These are phyloP conservation scores for Hydraecia micacea DNA, from an alignment of 2,888 invertebrate species.

Conservation along the genomic window DNA sequence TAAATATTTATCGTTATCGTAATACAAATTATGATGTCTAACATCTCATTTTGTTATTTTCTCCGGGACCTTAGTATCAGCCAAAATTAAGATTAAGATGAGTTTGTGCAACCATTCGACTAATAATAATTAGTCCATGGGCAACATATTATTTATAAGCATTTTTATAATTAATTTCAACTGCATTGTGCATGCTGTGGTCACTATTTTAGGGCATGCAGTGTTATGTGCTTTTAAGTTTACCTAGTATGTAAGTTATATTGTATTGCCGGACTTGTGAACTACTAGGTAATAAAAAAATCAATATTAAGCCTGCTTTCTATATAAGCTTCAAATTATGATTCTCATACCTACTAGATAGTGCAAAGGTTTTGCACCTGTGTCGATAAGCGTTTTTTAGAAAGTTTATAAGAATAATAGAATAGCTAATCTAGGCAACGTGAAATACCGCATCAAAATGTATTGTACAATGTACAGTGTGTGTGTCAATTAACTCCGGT, in stretches of 20 bases:
- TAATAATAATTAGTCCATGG: background rate
- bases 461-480: slow-evolving; percentile 54
- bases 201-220: background rate
- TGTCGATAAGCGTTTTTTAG: slow-evolving; percentile 43
- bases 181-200: background rate
- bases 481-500: slow-evolving; percentile 67
- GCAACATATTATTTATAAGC: background rate
- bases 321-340: background rate
- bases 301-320: too few relatives aligned
- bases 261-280: background rate
- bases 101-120: too few relatives aligned
- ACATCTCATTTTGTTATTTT: too few relatives aligned
- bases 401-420: slow-evolving; percentile 50
- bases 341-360: background rate
- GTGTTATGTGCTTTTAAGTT: background rate
- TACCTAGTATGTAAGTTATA: background rate
- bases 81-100: too few relatives aligned
- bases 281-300: too few relatives aligned
- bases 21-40: too few relatives aligned
- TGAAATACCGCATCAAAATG: slow-evolving; percentile 65
- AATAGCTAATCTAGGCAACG: slow-evolving; percentile 57
- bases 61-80: too few relatives aligned
- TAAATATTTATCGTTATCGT: background rate
- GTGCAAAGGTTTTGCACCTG: slow-evolving; percentile 1
- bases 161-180: background rate